Percentiles rank a stretch among this genome's conserved stretches.
Evolutionary conservation across 1,140 invertebrate genomes (phyloP).

Genomic region (Probaryconus sp.): DNA sequence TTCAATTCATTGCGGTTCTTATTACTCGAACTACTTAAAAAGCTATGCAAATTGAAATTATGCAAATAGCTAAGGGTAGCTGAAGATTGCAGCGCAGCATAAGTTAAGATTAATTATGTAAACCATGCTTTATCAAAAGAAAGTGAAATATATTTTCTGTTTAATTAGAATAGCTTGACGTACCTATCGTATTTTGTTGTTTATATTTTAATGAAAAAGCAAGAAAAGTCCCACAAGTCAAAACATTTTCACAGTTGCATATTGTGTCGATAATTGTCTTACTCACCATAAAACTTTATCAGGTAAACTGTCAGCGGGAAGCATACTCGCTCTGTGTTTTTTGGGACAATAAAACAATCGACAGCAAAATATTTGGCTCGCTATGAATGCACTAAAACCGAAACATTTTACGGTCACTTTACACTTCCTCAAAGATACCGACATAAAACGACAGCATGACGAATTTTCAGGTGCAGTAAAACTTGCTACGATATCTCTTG

Average conservation of each 20-base stretch:
- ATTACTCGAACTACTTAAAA: constrained; percentile 30
- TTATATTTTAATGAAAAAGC: too few relatives aligned
- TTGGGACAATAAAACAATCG: constrained; percentile 45
- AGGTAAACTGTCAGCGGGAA: constrained; percentile 48
- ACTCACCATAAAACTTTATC: constrained; percentile 38
- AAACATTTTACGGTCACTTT: constrained; percentile 23
- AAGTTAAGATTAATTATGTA: constrained; percentile 34
- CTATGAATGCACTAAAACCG: constrained; percentile 30
- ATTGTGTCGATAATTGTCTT: constrained; percentile 13
- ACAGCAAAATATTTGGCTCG: constrained; percentile 48
- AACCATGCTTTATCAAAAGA: constrained; percentile 38
- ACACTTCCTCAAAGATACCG: constrained; percentile 31
- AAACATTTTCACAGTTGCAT: background rate
- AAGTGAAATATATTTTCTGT: constrained; percentile 33
- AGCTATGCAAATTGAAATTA: constrained; percentile 38
- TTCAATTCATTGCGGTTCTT: constrained; percentile 16
- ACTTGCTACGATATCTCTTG: constrained; percentile 23
- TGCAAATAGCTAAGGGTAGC: constrained; percentile 19
- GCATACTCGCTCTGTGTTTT: constrained; percentile 24
- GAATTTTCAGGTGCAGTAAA: constrained; percentile 44
- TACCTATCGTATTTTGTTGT: constrained; percentile 5
- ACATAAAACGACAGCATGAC: constrained; percentile 44
- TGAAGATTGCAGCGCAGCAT: constrained; percentile 33
- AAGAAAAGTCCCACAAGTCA: too few relatives aligned
- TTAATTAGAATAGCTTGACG: constrained; percentile 32